These are phyloP conservation scores for Paradoxurus hermaphroditus DNA, from an alignment of 2,113 vertebrate genomes.

Conservation along the genomic window DNA sequence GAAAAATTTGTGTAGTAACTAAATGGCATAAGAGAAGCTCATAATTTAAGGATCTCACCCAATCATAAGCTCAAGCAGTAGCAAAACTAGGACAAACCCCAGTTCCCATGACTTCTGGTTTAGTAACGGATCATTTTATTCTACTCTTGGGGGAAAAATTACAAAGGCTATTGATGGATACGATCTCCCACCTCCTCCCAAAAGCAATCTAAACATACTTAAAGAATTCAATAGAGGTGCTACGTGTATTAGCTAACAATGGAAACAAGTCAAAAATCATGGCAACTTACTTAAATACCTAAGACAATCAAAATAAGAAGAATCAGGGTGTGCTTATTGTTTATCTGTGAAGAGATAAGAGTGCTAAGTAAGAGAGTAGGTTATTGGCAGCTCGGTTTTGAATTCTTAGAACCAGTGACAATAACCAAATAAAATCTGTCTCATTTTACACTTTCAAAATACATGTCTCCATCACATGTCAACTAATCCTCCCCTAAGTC, in stretches of 20 bases:
- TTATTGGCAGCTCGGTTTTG: conserved; percentile 43
- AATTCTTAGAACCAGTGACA: conserved; percentile 63
- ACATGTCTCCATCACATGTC: neutral
- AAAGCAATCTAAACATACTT: conserved; percentile 51
- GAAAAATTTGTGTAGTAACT: neutral
- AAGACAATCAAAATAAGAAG: conserved; percentile 67
- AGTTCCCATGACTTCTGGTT: neutral
- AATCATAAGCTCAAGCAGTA: neutral
- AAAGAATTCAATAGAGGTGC: conserved; percentile 25
- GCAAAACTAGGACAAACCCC: neutral
- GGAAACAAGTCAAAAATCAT: conserved; percentile 60
- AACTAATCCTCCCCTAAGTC: conserved; percentile 23
- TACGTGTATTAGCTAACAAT: conserved; percentile 52
- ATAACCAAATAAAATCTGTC: conserved; percentile 48
- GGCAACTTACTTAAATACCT: conserved; percentile 69
- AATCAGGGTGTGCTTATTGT: conserved; percentile 55
- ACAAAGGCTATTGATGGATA: neutral
- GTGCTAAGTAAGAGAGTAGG: conserved; percentile 41
- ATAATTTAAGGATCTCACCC: conserved; percentile 9
- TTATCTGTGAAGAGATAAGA: conserved; percentile 64
- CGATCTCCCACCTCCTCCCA: neutral
- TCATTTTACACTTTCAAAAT: conserved; percentile 19
- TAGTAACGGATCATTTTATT: neutral
- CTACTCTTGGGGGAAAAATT: neutral
- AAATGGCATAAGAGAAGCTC: neutral